A percentile compares a stretch with the other conserved stretches of the same genome.
phyloP scores from a whole-genome alignment of 2,113 vertebrate genomes.

The Picathartes gymnocephalus region DNA sequence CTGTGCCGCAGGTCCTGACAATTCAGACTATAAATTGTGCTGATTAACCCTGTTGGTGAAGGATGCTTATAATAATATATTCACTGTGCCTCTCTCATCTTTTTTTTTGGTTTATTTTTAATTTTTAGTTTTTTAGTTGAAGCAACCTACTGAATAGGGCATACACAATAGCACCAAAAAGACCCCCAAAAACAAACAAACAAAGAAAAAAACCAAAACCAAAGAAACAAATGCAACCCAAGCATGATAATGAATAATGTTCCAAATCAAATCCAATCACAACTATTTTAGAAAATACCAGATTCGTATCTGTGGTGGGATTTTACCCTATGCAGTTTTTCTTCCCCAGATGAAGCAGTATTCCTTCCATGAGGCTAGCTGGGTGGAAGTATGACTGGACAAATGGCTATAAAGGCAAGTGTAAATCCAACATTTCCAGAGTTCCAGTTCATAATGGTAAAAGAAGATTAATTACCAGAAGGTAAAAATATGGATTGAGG shows the following conservation, averaged over 20 bases:
- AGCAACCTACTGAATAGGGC: neutral
- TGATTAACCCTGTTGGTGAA: neutral
- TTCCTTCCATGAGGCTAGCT: neutral
- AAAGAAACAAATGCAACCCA: no score
- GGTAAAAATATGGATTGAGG: neutral
- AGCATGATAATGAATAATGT: neutral
- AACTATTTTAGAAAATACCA: neutral
- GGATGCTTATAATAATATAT: neutral
- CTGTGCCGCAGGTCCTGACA: neutral
- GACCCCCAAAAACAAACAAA: neutral
- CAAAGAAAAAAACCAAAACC: neutral
- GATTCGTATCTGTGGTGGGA: neutral
- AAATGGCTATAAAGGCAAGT: neutral
- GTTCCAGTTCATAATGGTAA: neutral
- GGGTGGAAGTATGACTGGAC: neutral
- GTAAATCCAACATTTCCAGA: neutral
- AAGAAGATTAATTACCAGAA: neutral
- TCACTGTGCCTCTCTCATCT: neutral
- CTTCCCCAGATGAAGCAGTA: neutral
- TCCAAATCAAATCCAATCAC: neutral
- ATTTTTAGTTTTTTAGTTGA: neutral
- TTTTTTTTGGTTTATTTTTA: neutral
- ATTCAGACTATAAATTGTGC: neutral
- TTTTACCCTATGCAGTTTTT: neutral
- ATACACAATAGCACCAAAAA: neutral